phyloP scores from a whole-genome alignment of 1,140 invertebrate species.

The Aradophagus sp. region DNA sequence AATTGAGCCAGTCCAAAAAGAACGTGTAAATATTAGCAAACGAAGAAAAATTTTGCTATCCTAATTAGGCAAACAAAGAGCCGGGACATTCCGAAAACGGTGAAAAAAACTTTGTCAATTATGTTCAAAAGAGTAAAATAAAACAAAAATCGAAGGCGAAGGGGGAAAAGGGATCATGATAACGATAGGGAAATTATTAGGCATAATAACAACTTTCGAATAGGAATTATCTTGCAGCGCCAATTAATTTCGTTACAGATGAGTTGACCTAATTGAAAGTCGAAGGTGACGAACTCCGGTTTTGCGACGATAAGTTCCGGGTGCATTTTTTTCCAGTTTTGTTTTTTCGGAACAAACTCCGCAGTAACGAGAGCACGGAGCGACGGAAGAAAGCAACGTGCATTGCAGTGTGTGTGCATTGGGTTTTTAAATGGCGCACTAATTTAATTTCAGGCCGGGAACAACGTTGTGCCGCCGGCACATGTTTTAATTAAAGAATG shows the following conservation, averaged over 20 bases:
- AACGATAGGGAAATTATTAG: conserved; percentile 27
- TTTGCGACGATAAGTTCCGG: conserved; percentile 13
- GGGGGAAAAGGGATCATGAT: conserved; percentile 5
- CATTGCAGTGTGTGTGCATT: neutral
- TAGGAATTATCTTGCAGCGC: conserved; percentile 39
- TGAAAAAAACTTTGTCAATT: conserved; percentile 29
- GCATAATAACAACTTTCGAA: conserved; percentile 28
- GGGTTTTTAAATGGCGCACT: conserved; percentile 24
- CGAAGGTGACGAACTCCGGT: conserved; percentile 40
- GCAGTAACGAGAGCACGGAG: too few species aligned
- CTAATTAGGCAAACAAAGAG: conserved; percentile 40
- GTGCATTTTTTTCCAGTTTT: conserved; percentile 14
- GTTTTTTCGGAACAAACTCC: too few species aligned
- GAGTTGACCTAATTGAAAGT: conserved; percentile 41
- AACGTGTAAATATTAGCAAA: conserved; percentile 23
- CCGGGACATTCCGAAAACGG: conserved; percentile 4
- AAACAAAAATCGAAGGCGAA: conserved; percentile 15
- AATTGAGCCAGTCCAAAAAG: conserved; percentile 43
- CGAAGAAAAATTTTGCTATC: conserved; percentile 22
- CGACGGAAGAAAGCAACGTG: too few species aligned
- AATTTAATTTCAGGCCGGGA: conserved; percentile 28
- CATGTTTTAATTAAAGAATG: conserved; percentile 27
- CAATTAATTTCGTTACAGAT: conserved; percentile 54
- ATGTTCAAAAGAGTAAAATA: conserved; percentile 27
- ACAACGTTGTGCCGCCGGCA: conserved; percentile 7